Percentiles rank a stretch among this genome's conserved stretches.
These are phyloP conservation scores for Leuctra nigra DNA, from an alignment of 2,888 invertebrate genomes.

Conservation along the genomic window DNA sequence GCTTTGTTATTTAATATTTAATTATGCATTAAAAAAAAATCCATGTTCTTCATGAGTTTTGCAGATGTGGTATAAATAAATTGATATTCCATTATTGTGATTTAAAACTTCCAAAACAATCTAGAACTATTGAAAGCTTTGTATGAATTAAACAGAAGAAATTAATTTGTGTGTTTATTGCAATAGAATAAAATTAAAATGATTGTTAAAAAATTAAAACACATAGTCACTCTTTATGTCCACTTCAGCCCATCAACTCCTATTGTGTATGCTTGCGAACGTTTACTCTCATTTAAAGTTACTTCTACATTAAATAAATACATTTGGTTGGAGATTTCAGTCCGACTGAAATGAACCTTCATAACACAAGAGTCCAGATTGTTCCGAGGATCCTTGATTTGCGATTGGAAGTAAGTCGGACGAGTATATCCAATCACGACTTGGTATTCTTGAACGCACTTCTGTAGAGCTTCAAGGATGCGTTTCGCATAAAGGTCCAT, in stretches of 20 bases:
- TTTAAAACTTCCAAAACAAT: too few relatives aligned
- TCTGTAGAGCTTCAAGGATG: conserved; percentile 41
- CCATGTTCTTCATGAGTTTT: too few relatives aligned
- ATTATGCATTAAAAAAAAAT: too few relatives aligned
- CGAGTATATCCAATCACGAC: conserved; percentile 47
- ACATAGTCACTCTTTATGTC: too few relatives aligned
- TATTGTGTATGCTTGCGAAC: neutral
- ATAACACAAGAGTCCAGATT: neutral
- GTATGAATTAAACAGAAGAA: too few relatives aligned
- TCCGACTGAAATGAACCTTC: neutral
- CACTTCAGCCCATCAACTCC: neutral
- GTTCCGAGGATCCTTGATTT: conserved; percentile 16
- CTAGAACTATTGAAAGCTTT: too few relatives aligned
- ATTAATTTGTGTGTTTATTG: too few relatives aligned
- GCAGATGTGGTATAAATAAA: too few relatives aligned
- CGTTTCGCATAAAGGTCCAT: conserved; percentile 48
- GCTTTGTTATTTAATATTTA: neutral
- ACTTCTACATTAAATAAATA: neutral
- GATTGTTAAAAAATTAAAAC: neutral
- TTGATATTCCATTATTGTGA: too few relatives aligned
- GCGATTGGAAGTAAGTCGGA: conserved; percentile 46
- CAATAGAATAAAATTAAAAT: neutral
- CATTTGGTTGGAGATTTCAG: neutral
- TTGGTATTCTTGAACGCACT: conserved; percentile 45
- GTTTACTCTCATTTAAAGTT: neutral